Evolutionary conservation across 2,797 vertebrate genomes (phyloP).

Genomic region (Cynodonichthys magdalenae): DNA sequence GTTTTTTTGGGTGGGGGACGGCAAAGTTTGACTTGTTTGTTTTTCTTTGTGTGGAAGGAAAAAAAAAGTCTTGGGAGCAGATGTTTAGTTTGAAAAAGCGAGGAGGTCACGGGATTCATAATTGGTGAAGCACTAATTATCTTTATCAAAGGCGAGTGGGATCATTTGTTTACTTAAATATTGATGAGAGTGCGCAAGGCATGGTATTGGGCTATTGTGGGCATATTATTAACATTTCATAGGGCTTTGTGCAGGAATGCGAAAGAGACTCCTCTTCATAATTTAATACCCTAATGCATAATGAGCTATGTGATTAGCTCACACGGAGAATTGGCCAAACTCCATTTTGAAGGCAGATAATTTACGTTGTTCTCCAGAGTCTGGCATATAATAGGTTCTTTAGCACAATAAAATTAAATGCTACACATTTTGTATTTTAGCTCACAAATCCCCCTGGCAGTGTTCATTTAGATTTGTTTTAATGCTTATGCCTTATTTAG

Average conservation of each 20-base stretch:
- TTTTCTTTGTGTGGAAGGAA: conserved; percentile 17
- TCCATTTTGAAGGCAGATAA: conserved; percentile 98
- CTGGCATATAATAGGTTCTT: conserved; percentile 98
- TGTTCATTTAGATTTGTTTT: conserved; percentile 70
- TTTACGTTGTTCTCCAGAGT: conserved; percentile 99
- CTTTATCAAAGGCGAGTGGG: conserved; percentile 95
- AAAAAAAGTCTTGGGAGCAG: conserved; percentile 81
- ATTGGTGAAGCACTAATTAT: conserved; percentile 96
- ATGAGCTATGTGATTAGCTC: conserved; percentile 99
- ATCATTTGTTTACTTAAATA: conserved; percentile 99
- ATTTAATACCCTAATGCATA: conserved; percentile 99
- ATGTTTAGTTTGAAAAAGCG: conserved; percentile 87
- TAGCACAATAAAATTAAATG: conserved; percentile 99
- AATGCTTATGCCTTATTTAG: conserved; percentile 69
- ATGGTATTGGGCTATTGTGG: conserved; percentile 96
- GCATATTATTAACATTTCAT: conserved; percentile 99
- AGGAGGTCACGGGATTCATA: conserved; percentile 92
- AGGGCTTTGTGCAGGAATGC: conserved; percentile 99
- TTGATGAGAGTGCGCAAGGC: conserved; percentile 96
- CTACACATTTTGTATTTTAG: conserved; percentile 99
- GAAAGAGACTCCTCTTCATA: conserved; percentile 97
- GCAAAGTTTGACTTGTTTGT: conserved; percentile 82
- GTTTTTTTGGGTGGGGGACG: conserved; percentile 71
- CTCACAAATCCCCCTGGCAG: conserved; percentile 95
- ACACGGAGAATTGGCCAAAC: conserved; percentile 98